phyloP scores from a whole-genome alignment of 2,113 vertebrate species.

The Peucedramus taeniatus region DNA sequence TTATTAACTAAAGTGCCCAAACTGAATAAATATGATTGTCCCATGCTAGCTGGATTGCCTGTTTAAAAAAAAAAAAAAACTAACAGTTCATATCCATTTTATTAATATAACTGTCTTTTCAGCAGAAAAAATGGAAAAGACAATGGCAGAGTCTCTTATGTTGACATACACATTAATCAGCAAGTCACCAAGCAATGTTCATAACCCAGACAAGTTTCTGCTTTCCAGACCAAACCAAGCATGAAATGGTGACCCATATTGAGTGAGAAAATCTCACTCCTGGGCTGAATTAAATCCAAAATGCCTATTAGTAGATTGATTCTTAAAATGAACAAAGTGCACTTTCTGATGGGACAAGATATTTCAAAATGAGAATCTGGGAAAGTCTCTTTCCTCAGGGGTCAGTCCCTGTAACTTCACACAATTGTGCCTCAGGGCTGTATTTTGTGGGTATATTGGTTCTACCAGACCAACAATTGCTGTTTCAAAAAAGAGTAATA shows the following conservation, averaged over 20 bases:
- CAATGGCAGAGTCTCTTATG: background rate
- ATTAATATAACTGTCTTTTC: background rate
- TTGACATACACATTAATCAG: background rate
- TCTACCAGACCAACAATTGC: background rate
- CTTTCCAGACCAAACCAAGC: background rate
- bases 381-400: background rate
- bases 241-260: rapidly evolving
- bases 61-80: background rate
- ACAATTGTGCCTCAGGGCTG: background rate
- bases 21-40: background rate
- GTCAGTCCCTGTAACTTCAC: background rate
- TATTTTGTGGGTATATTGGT: background rate
- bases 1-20: background rate
- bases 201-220: background rate
- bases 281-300: background rate
- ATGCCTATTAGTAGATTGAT: background rate
- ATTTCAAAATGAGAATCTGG: background rate
- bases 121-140: background rate
- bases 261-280: background rate
- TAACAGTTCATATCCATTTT: background rate
- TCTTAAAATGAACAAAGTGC: background rate
- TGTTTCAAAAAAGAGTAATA: background rate
- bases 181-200: background rate
- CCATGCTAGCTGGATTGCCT: background rate
- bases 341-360: background rate